Conservation (phyloP, 2,888 invertebrate genomes). For the Gastracanthus pulcherrimus region DNA sequence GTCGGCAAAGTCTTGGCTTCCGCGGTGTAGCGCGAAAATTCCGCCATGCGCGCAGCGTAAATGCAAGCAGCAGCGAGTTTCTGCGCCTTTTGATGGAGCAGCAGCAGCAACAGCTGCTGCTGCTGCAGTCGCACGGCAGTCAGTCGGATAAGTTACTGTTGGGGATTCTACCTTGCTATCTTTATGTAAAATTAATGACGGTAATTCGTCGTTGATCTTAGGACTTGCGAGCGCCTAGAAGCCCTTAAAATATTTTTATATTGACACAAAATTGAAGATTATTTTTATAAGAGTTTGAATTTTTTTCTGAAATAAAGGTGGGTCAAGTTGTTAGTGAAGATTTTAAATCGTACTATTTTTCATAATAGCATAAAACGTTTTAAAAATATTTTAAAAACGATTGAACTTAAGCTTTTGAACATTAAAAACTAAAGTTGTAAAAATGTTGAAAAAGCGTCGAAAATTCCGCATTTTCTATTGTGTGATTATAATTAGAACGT, state of each 20-base stretch:
- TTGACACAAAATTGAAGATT: neutral
- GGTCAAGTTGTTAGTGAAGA: too few species aligned
- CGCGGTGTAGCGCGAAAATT: constrained; percentile 18
- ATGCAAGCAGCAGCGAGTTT: neutral
- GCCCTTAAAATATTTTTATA: neutral
- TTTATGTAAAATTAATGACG: constrained; percentile 34
- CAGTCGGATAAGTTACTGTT: constrained; percentile 3
- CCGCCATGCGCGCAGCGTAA: neutral
- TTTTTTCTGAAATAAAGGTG: neutral
- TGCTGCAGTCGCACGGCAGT: neutral
- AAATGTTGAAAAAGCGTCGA: too few species aligned
- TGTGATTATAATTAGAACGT: too few species aligned
- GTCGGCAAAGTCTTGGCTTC: neutral
- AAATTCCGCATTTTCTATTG: too few species aligned
- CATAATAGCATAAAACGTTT: too few species aligned
- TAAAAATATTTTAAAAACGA: too few species aligned
- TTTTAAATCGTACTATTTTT: too few species aligned
- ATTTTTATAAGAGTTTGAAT: neutral
- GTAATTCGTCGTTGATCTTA: constrained; percentile 13
- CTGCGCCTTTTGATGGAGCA: neutral
- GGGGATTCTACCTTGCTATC: constrained; percentile 10
- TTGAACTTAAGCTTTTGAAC: too few species aligned
- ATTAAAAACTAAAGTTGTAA: too few species aligned
- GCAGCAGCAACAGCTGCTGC: too few species aligned
- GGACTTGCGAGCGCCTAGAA: neutral